These are phyloP conservation scores for Clavelina lepadiformis DNA, from an alignment of 23 tunicate species.

Conservation along the genomic window DNA sequence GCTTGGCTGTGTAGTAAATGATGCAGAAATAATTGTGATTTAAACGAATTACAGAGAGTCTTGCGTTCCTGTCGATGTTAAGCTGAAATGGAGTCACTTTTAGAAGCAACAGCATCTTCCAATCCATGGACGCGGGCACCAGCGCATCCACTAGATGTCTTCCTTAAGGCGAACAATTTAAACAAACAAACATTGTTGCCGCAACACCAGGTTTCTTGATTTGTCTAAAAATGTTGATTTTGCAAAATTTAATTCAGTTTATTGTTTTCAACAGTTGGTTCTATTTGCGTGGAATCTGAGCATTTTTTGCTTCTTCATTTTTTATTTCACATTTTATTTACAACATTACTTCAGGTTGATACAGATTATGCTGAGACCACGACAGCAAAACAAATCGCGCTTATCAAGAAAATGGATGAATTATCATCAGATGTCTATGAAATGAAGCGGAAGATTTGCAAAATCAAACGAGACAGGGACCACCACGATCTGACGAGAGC, in stretches of 20 bases:
- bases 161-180: background rate
- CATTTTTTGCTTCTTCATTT: no score
- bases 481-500: conserved; percentile 1
- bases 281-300: no score
- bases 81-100: background rate
- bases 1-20: no score
- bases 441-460: background rate
- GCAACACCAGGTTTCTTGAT: background rate
- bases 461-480: background rate
- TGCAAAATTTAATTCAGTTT: no score
- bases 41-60: no score
- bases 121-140: conserved; percentile 3
- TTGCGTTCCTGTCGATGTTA: no score
- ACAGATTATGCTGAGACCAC: background rate
- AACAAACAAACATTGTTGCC: background rate
- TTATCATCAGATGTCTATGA: background rate
- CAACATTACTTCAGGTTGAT: conserved; percentile 1
- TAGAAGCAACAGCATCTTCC: background rate
- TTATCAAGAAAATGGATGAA: background rate
- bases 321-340: no score
- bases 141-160: background rate
- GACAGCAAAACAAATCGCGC: background rate
- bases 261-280: no score
- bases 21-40: no score
- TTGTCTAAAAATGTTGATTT: no score